Evolutionary conservation across 2,888 invertebrate genomes (phyloP).

Genomic region (Tetropium fuscum): DNA sequence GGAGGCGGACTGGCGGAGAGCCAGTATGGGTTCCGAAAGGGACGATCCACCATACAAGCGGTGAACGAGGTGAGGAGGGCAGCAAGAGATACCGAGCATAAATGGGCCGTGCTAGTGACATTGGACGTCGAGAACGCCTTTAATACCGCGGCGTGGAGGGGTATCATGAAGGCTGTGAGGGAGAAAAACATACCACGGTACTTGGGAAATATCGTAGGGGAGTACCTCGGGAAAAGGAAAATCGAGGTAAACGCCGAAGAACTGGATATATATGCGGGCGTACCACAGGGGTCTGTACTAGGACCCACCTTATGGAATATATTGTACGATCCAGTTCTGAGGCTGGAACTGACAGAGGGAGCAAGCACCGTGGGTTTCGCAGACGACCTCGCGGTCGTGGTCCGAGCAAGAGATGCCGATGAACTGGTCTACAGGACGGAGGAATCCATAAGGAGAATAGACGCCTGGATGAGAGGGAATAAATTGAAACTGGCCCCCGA

Average conservation of each 20-base stretch:
- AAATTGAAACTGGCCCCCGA: constrained; percentile 22
- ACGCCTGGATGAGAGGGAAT: constrained; percentile 9
- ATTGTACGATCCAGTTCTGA: constrained; percentile 11
- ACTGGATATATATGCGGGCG: background rate
- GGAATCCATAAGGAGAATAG: constrained; percentile 5
- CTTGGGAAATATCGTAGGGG: background rate
- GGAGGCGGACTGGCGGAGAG: background rate
- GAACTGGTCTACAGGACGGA: constrained; percentile 7
- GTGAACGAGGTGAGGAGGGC: background rate
- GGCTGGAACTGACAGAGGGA: background rate
- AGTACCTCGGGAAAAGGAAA: background rate
- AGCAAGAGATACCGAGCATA: background rate
- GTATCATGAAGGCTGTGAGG: background rate
- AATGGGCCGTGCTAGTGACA: background rate
- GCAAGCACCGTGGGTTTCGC: constrained; percentile 15
- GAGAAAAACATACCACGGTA: background rate
- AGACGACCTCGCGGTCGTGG: constrained; percentile 23
- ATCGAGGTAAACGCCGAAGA: background rate
- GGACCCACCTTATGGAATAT: constrained; percentile 25
- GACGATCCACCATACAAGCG: background rate
- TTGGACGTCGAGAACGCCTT: constrained; percentile 12
- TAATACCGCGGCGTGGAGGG: constrained; percentile 9
- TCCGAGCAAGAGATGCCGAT: background rate
- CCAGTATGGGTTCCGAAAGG: background rate
- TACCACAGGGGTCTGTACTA: constrained; percentile 26